Percentiles rank a stretch among this genome's conserved stretches.
Conservation (phyloP, 2,797 vertebrate species). For the Xenentodon cancila region DNA sequence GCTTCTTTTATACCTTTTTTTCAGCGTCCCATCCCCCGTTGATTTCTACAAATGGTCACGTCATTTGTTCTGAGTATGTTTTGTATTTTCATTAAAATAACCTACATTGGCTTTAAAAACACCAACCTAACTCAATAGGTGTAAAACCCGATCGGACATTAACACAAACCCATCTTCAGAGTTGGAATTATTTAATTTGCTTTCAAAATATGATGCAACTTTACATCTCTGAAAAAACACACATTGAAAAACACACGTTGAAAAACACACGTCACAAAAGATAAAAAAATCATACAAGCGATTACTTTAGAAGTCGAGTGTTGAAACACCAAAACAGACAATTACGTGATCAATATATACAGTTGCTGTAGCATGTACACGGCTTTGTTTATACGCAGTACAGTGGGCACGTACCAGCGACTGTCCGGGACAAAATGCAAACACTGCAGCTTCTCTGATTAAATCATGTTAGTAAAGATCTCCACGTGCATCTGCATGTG, state of each 20-base stretch:
- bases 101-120: too few species aligned
- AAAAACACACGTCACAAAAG: slow-evolving; percentile 61
- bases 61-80: too few species aligned
- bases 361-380: slow-evolving; percentile 64
- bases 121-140: too few species aligned
- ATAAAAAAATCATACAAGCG: slow-evolving; percentile 68
- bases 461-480: slow-evolving; percentile 26
- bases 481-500: slow-evolving; percentile 22
- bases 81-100: too few species aligned
- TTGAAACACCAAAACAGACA: slow-evolving; percentile 63
- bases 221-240: slow-evolving; percentile 63
- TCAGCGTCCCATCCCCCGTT: too few species aligned
- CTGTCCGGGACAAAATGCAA: slow-evolving; percentile 37
- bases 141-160: too few species aligned
- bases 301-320: slow-evolving; percentile 62
- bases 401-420: slow-evolving; percentile 59
- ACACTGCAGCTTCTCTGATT: slow-evolving; percentile 35
- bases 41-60: too few species aligned
- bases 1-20: too few species aligned
- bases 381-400: slow-evolving; percentile 57
- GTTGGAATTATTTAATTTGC: slow-evolving; percentile 67
- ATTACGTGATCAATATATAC: slow-evolving; percentile 65
- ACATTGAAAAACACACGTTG: slow-evolving; percentile 33
- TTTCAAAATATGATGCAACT: slow-evolving; percentile 67
- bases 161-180: slow-evolving; percentile 15